phyloP scores from a whole-genome alignment of 2,797 vertebrate species.

The Chaetodon trifasciatus region DNA sequence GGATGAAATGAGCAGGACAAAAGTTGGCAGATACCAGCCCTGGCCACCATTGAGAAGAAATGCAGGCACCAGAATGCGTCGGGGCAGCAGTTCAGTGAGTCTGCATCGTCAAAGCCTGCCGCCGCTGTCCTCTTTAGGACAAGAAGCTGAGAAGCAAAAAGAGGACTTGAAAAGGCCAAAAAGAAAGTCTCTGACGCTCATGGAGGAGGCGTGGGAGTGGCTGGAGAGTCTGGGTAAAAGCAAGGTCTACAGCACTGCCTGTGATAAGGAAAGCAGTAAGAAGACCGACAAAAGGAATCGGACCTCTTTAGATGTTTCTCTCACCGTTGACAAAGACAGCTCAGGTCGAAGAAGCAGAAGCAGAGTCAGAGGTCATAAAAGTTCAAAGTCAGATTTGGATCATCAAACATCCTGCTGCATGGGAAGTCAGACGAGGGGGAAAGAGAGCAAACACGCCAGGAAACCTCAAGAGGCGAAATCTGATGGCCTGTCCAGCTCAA shows the following conservation, averaged over 20 bases:
- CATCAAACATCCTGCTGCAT: conserved; percentile 79
- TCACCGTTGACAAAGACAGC: conserved; percentile 48
- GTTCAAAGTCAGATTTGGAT: conserved; percentile 61
- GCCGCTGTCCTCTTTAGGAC: conserved; percentile 60
- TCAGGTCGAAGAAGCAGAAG: conserved; percentile 36
- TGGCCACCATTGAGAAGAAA: conserved; percentile 76
- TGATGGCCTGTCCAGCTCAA: conserved; percentile 7
- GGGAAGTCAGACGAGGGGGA: conserved; percentile 60
- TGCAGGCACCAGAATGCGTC: conserved; percentile 49
- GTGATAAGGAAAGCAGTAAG: conserved; percentile 71
- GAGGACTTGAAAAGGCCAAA: conserved; percentile 80
- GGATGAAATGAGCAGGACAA: conserved; percentile 62
- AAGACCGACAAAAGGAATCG: conserved; percentile 65
- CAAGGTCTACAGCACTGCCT: conserved; percentile 74
- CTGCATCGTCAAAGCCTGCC: conserved; percentile 85
- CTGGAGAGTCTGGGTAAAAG: conserved; percentile 84
- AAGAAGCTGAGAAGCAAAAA: conserved; percentile 59
- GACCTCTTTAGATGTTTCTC: conserved; percentile 56
- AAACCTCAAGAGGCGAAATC: conserved; percentile 28
- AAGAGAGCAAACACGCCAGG: conserved; percentile 56
- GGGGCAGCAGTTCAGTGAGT: conserved; percentile 60
- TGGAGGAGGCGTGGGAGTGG: conserved; percentile 88
- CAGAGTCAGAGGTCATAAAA: conserved; percentile 68
- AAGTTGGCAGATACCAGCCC: conserved; percentile 70
- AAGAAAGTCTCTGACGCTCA: conserved; percentile 85